Conservation (phyloP, 2,888 invertebrate species). For the Mythimna impura region DNA sequence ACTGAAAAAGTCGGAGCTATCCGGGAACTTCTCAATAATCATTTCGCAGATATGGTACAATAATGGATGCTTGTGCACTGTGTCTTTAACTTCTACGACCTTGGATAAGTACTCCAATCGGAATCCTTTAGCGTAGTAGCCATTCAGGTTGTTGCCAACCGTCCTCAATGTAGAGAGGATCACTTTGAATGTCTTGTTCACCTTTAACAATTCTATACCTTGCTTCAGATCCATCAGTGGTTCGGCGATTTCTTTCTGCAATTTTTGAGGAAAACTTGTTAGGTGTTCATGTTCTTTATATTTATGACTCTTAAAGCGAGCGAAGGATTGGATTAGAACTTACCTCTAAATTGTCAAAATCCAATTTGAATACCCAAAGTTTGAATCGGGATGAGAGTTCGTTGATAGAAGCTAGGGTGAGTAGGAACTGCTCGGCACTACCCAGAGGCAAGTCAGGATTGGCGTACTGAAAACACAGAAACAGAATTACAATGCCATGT, state of each 20-base stretch:
- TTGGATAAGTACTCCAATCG: constrained; percentile 99
- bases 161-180: constrained; percentile 98
- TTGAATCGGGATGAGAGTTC: constrained; percentile 98
- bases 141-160: constrained; percentile 99
- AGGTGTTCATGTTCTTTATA: not conserved
- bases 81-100: constrained; percentile 99
- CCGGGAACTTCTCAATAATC: constrained; percentile 98
- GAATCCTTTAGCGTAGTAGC: constrained; percentile 98
- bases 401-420: constrained; percentile 98
- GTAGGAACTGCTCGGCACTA: constrained; percentile 99
- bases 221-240: constrained; percentile 99
- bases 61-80: constrained; percentile 99
- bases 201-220: constrained; percentile 97
- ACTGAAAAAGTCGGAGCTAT: constrained; percentile 98
- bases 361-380: constrained; percentile 99
- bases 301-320: not conserved
- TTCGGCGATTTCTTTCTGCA: constrained; percentile 98
- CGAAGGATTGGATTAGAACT: constrained; percentile 21
- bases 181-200: constrained; percentile 98
- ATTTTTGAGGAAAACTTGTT: constrained; percentile 12
- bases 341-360: constrained; percentile 99
- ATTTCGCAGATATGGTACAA: constrained; percentile 99
- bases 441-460: constrained; percentile 97
- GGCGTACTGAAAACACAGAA: constrained; percentile 89
- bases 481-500: not conserved